A percentile compares a stretch with the other conserved stretches of the same genome.
phyloP scores from a whole-genome alignment of 2,113 vertebrate species.

The Cervus canadensis region DNA sequence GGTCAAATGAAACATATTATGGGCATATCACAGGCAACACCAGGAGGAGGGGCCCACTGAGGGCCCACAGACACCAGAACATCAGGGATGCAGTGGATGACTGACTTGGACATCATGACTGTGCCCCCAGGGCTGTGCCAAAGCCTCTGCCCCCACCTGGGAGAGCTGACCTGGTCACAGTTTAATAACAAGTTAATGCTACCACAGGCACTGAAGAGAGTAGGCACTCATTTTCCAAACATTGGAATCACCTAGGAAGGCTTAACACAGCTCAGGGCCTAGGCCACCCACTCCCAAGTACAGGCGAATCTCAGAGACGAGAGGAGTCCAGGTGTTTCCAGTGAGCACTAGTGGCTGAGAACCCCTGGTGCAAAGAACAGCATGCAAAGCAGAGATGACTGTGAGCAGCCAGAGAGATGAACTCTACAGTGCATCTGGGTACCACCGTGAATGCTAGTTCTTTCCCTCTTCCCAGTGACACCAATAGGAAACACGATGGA shows the following conservation, averaged over 20 bases:
- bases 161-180: not conserved
- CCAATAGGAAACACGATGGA: not conserved
- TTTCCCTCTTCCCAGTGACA: not conserved
- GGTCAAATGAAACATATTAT: not conserved
- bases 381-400: not conserved
- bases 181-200: not conserved
- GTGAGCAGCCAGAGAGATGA: not conserved
- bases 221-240: not conserved
- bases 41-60: not conserved
- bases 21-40: not conserved
- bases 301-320: fast-evolving
- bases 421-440: not conserved
- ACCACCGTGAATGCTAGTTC: not conserved
- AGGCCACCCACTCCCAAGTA: not conserved
- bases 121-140: too few relatives aligned
- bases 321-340: not conserved
- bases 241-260: not conserved
- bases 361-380: not conserved
- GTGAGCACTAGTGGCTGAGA: not conserved
- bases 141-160: not conserved
- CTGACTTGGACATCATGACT: not conserved
- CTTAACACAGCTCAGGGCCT: fast-evolving
- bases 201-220: not conserved
- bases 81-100: not conserved
- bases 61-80: not conserved